These are phyloP conservation scores for Rallus limicola DNA, from an alignment of 2,113 vertebrate genomes.

Conservation along the genomic window DNA sequence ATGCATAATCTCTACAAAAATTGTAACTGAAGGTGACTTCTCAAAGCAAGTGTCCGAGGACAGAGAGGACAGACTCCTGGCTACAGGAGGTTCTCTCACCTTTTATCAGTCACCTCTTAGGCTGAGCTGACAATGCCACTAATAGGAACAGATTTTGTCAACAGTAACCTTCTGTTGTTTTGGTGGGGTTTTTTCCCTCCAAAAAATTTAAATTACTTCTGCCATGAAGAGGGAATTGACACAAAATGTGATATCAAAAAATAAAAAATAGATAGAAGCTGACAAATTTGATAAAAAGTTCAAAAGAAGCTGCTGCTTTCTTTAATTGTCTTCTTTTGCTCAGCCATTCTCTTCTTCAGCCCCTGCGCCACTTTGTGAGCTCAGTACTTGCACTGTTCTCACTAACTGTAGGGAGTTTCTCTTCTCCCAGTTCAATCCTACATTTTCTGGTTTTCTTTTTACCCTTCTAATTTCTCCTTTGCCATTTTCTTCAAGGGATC, in stretches of 20 bases:
- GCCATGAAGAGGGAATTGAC: neutral
- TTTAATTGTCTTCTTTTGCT: neutral
- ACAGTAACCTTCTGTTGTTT: neutral
- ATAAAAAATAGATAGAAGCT: neutral
- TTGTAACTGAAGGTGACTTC: neutral
- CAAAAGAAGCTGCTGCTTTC: neutral
- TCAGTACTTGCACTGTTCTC: neutral
- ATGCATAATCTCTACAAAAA: neutral
- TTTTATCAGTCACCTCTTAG: neutral
- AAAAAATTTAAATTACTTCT: neutral
- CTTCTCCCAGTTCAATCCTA: neutral
- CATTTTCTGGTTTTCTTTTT: neutral
- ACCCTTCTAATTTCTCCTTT: neutral
- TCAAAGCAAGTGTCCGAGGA: neutral
- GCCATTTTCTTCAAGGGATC: neutral
- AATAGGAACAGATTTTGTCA: neutral
- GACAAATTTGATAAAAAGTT: neutral
- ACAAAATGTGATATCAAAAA: neutral
- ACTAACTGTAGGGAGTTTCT: neutral
- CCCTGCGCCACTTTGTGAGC: neutral
- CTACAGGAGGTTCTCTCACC: neutral
- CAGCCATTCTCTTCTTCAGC: neutral
- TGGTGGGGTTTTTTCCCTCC: neutral
- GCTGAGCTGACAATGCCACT: neutral
- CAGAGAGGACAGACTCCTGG: neutral